Evolutionary conservation across 2,113 vertebrate species (phyloP).

Genomic region (Calyptomena viridis): DNA sequence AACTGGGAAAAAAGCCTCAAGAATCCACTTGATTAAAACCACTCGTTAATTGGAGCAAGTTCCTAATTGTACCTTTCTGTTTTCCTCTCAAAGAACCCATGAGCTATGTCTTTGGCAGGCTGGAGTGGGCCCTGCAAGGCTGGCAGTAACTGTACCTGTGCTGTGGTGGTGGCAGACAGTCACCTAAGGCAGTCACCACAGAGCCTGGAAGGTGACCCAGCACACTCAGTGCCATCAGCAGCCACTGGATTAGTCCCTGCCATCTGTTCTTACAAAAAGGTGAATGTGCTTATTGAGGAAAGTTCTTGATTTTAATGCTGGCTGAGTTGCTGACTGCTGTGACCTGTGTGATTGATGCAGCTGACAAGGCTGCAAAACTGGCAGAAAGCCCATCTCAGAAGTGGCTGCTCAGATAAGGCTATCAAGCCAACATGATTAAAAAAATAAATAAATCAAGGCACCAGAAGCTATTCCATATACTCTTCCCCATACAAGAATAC

Average conservation of each 20-base stretch:
- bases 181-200: background rate
- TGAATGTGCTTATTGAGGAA: background rate
- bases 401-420: background rate
- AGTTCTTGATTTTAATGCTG: background rate
- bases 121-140: background rate
- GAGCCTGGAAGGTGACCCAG: background rate
- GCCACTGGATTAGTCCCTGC: background rate
- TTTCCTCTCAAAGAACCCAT: background rate
- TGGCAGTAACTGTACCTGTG: accelerated
- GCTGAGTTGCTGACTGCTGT: background rate
- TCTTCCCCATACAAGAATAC: background rate
- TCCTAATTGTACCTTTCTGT: background rate
- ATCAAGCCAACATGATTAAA: background rate
- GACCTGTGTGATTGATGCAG: background rate
- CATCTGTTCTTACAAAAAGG: background rate
- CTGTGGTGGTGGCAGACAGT: background rate
- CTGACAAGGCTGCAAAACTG: background rate
- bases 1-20: background rate
- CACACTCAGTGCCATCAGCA: background rate
- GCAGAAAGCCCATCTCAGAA: background rate
- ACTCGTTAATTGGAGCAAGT: background rate
- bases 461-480: background rate
- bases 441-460: background rate
- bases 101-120: background rate
- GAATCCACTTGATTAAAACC: background rate